Evolutionary conservation across 2,888 invertebrate species (phyloP).

Genomic region (Synergus japonicus): DNA sequence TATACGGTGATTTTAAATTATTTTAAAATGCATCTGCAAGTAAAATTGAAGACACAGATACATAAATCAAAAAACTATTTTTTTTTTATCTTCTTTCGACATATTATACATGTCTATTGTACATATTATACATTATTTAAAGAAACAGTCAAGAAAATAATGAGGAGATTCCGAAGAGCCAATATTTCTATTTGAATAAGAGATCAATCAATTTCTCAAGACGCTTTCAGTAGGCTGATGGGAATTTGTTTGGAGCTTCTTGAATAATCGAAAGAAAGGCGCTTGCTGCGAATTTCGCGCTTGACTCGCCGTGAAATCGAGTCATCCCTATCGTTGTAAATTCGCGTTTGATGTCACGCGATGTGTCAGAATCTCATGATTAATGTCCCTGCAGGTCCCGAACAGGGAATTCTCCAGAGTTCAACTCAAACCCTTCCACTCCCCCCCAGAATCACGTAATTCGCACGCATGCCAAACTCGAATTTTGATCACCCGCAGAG

Average conservation of each 20-base stretch:
- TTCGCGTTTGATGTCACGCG: constrained; percentile 69
- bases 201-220: background rate
- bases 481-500: constrained; percentile 35
- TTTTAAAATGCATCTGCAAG: background rate
- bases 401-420: constrained; percentile 60
- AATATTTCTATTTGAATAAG: background rate
- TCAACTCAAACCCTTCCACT: constrained; percentile 45
- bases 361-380: constrained; percentile 68
- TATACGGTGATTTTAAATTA: background rate
- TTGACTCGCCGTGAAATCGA: constrained; percentile 62
- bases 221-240: background rate
- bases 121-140: too few relatives aligned
- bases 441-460: constrained; percentile 45
- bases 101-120: too few relatives aligned
- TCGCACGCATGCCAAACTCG: constrained; percentile 30
- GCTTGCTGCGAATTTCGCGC: constrained; percentile 58
- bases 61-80: too few relatives aligned
- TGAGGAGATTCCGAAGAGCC: background rate
- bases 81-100: too few relatives aligned
- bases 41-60: background rate
- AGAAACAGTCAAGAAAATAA: background rate
- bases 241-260: background rate
- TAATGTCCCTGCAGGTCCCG: constrained; percentile 62
- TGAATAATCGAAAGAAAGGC: constrained; percentile 29
- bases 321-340: constrained; percentile 63